A percentile compares a stretch with the other conserved stretches of the same genome.
Conservation (phyloP, 2,113 vertebrate species). For the Otis tarda region DNA sequence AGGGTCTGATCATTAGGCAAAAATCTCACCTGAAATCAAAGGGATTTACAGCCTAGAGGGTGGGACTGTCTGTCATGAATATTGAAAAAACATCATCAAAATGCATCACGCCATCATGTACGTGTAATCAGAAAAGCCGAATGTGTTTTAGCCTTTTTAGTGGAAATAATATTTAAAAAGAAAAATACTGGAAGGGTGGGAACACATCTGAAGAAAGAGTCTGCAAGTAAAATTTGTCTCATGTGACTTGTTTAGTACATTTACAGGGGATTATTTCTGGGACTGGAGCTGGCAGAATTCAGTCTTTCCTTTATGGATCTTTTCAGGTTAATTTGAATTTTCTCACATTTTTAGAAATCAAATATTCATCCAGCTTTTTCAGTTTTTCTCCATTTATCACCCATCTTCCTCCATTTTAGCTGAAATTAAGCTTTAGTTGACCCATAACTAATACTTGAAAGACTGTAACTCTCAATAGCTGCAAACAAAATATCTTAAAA, state of each 20-base stretch:
- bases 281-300: not conserved
- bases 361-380: not conserved
- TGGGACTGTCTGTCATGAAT: constrained; percentile 13
- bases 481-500: not conserved
- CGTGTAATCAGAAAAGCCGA: not conserved
- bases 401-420: not conserved
- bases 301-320: not conserved
- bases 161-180: constrained; percentile 51
- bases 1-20: constrained; percentile 17
- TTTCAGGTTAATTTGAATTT: constrained; percentile 6
- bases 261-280: not conserved
- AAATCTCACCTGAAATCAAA: constrained; percentile 38
- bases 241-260: not conserved
- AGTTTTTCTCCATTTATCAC: not conserved
- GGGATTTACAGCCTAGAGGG: constrained; percentile 5
- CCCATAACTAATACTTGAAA: not conserved
- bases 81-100: constrained; percentile 37
- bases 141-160: constrained; percentile 12
- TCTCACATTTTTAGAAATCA: not conserved
- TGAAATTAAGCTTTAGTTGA: not conserved
- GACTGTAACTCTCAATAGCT: not conserved
- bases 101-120: not conserved
- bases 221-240: constrained; percentile 27
- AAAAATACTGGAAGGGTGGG: not conserved
- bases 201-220: constrained; percentile 3